Percentiles rank a stretch among this genome's conserved stretches.
These are phyloP conservation scores for Corydoras sp. DNA, from an alignment of 2,113 vertebrate genomes.

Conservation along the genomic window DNA sequence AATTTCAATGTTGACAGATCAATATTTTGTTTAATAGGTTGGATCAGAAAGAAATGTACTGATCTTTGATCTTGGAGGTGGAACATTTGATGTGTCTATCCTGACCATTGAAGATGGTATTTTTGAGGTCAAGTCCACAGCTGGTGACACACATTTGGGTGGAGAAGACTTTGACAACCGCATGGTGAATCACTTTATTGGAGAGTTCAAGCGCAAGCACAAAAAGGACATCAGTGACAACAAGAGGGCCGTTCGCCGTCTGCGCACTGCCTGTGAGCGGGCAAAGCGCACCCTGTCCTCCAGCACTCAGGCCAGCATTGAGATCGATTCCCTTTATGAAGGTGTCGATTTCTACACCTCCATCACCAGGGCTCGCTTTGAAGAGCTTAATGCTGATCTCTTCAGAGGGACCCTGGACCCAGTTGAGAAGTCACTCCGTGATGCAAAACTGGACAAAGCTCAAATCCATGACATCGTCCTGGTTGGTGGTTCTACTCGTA, in stretches of 20 bases:
- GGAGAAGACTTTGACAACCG: conserved; percentile 73
- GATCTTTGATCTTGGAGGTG: conserved; percentile 90
- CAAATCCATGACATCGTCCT: conserved; percentile 64
- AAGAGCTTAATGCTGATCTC: conserved; percentile 82
- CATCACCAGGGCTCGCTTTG: conserved; percentile 92
- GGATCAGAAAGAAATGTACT: conserved; percentile 83
- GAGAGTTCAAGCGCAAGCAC: conserved; percentile 73
- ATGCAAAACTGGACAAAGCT: conserved; percentile 66
- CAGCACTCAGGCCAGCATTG: conserved; percentile 74
- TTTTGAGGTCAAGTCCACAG: conserved; percentile 72
- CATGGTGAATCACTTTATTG: conserved; percentile 71
- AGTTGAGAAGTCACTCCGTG: conserved; percentile 67
- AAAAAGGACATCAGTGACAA: conserved; percentile 74
- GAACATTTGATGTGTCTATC: conserved; percentile 83
- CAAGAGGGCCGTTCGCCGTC: conserved; percentile 71
- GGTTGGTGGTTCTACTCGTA: conserved; percentile 64
- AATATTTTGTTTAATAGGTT: too few relatives aligned
- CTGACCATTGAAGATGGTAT: conserved; percentile 69
- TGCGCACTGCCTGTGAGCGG: conserved; percentile 70
- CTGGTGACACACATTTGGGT: conserved; percentile 71
- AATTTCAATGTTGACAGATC: not conserved
- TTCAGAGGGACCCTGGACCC: conserved; percentile 71
- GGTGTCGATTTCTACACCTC: conserved; percentile 95
- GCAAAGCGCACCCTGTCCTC: conserved; percentile 75
- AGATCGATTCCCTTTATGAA: conserved; percentile 85